Base-by-base conservation (phyloP, 2,888 invertebrate species). In the Bellardia bayeri region DNA sequence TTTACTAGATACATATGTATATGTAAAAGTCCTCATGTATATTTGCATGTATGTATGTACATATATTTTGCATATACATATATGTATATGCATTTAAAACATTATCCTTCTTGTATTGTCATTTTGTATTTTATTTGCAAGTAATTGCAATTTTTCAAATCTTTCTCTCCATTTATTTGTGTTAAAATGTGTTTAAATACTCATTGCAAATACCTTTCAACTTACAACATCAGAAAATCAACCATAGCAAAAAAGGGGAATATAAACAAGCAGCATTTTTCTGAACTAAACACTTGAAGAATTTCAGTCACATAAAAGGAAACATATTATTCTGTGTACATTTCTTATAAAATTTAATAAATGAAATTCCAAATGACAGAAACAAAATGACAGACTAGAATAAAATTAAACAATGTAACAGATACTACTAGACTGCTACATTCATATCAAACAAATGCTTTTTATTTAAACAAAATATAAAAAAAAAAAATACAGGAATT, bases 321-420 rank as follows among this genome's bases (percentile, higher is more conserved):
- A 54, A n/a, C 16, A 33, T 64, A 33, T 30, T 66, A 14, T 42
- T 16, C 23, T 58, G 2, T 14, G 49, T 72, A 69, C 63, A 74
- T 61, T 40, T 74, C 42, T 51, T 69, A 61, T 42, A 63, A 54
- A 85, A 85, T 85, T 75, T 80, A 74, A 61, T 85, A 85, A 80
- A 85, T 69, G 63, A 85, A 85, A 85, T 85, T 75, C 85, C 75
- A 75, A 14, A 23, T 61, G 69, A 56, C 11, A 66, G 56, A 49
- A 58, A 75, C 66, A 45, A 68, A 82, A 58, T 75, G 82, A 82
- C 82, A 82, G 58, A 51, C 37, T 68, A 16, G 16, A 16, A 23
- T 45, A 49, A 58, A 75, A 75, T 58, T n/a, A 23, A 56, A 49
- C 9, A 75, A 11, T 40, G 6, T 33, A 56, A 45, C 40, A 56